Base-by-base conservation (phyloP, 2,888 invertebrate genomes). In the Ecdyonurus torrentis region DNA sequence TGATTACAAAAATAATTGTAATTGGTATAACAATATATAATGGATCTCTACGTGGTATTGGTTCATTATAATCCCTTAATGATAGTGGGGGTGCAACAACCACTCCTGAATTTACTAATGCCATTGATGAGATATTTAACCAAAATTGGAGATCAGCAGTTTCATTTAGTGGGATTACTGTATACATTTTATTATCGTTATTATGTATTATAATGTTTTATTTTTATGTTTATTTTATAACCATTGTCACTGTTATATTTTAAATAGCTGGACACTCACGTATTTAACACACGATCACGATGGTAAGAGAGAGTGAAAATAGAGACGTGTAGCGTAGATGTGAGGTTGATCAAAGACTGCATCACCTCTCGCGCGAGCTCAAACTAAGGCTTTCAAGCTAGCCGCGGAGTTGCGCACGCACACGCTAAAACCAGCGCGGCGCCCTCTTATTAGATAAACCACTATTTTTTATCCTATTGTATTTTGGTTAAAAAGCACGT, bases 1-100 rank as follows among this genome's bases (percentile, higher is more conserved):
- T 88, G 10, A 83, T 64, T 2, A 76, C 75, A 73, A 89, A 90
- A 19, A 83, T 74, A 18, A 85, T 71, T n/a, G 84, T 86, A 67
- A 88, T 79, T 0, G 85, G 83, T 59, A 86, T 74, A 15, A 85
- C 77, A 25, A 85, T 73, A 70, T 81, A 79, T n/a, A 85, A 72
- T 0, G 83, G 77, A 66, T 84, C 82, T 1, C 80, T 37, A 1
- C 62, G 58, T 37, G 37, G 37, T 10, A 37, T 37, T 37, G 37
- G 5, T 37, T 37, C 37, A 37, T 15, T 37, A 10, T 5, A 10
- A 10, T 37, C 37, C 37, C 37, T 10, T 37, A 37, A 37, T 37
- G 37, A 37, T 37, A 15, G 37, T 5, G 37, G 37, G 5, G 37
- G 37, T 10, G 37, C 37, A 10, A 37, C 37, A 37, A 37, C 37